Percentiles rank a stretch among this genome's conserved stretches.
phyloP scores from a whole-genome alignment of 2,888 invertebrate genomes.

The Clitarchus hookeri region DNA sequence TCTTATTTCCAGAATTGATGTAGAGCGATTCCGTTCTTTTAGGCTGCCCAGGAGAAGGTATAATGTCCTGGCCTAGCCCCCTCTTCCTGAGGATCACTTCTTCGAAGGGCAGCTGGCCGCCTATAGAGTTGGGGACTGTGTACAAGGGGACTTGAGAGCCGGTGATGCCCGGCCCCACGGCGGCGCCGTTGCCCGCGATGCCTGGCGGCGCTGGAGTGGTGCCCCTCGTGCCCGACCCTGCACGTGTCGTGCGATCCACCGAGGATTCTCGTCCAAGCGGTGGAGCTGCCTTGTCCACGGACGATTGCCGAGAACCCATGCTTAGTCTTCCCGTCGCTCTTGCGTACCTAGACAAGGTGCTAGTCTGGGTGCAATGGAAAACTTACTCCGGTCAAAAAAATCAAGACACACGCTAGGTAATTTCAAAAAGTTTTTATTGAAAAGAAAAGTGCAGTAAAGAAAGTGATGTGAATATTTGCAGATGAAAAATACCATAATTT shows the following conservation, averaged over 20 bases:
- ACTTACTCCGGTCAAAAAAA: background rate
- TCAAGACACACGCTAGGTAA: conserved; percentile 5
- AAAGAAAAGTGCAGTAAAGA: background rate
- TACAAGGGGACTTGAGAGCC: conserved; percentile 52
- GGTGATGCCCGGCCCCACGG: conserved; percentile 61
- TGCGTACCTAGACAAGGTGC: conserved; percentile 48
- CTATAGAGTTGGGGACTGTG: conserved; percentile 51
- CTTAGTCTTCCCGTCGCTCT: conserved; percentile 56
- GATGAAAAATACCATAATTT: background rate
- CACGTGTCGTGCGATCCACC: conserved; percentile 57
- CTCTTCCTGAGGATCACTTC: conserved; percentile 80
- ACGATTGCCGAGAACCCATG: conserved; percentile 74
- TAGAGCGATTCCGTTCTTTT: conserved; percentile 90
- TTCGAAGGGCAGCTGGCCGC: conserved; percentile 68
- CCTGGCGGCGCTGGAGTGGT: conserved; percentile 59
- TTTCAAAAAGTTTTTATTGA: background rate
- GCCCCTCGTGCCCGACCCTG: conserved; percentile 59
- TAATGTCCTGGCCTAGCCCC: conserved; percentile 84
- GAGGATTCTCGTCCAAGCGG: conserved; percentile 52
- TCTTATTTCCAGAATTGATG: conserved; percentile 55
- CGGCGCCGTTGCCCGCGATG: conserved; percentile 66
- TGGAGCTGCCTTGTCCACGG: conserved; percentile 67
- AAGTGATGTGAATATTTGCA: conserved; percentile 1
- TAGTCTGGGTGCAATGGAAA: background rate
- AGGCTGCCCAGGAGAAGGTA: conserved; percentile 84